Base-by-base conservation (phyloP, 2,888 invertebrate genomes). In the Volucella inflata region DNA sequence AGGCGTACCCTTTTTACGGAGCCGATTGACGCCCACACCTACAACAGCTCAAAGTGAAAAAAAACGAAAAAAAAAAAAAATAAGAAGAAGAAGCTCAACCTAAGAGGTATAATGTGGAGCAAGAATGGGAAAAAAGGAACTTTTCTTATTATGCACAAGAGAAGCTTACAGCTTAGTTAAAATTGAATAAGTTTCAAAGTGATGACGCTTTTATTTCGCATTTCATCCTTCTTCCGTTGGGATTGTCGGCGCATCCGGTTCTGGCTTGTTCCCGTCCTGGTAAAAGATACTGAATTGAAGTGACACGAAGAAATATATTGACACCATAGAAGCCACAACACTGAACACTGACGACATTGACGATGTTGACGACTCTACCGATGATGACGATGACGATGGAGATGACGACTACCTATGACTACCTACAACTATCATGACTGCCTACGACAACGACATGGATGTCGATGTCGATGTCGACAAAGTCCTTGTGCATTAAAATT, bases 171-270 rank as follows among this genome's bases (percentile, higher is more conserved):
- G 87, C 87, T 87, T 87, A 87, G 87, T 87, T 79, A 87, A 87
- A 87, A 87, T 87, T 87, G 87, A 87, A 87, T 87, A 87, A 87
- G 87, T 87, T 87, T 87, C 82, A 82, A 85, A 87, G 87, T 77
- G 85, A 81, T 85, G 85, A 85, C 85, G 81, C 71, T 81, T 81
- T 85, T 85, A 81, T 81, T 81, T 81, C 68, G 62, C 71, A 77
- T 81, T 81, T 72, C 67, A 55, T 40, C 62, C 53, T 50, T 55
- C 50, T 65, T 59, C 71, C 12, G 40, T 57, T 42, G 46, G 36
- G 64, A 64, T 62, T 44, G 67, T 50, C 59, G 48, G 51, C 42
- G 42, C 46, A 17, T 67, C 50, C 42, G 44, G 8, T 70, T 78
- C 40, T 59, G 55, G 46, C 60, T 60, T 55, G 67, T 55, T 65